Evolutionary conservation across 2,888 invertebrate species (phyloP).

Genomic region (Rhorus exstirpatorius): DNA sequence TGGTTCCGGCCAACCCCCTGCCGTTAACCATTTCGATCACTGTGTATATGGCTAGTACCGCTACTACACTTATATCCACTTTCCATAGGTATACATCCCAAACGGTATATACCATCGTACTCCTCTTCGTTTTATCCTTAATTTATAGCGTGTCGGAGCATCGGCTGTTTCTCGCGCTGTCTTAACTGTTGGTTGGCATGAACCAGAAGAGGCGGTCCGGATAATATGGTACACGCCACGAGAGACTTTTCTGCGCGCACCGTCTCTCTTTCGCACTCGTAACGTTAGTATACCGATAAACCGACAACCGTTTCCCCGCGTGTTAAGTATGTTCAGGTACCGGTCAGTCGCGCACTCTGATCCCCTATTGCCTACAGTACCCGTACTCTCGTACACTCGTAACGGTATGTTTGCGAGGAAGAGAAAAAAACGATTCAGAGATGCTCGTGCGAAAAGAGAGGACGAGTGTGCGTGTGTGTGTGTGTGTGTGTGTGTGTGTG

Average conservation of each 20-base stretch:
- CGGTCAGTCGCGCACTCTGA: constrained; percentile 43
- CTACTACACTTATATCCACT: constrained; percentile 42
- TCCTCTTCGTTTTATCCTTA: constrained; percentile 83
- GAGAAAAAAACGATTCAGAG: constrained; percentile 25
- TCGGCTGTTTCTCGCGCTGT: constrained; percentile 71
- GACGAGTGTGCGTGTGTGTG: too few species aligned
- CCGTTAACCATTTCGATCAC: constrained; percentile 84
- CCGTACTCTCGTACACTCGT: constrained; percentile 14
- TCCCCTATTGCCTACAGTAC: constrained; percentile 31
- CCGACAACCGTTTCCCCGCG: constrained; percentile 52
- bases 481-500: too few species aligned
- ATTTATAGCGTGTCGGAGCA: constrained; percentile 81
- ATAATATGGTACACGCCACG: constrained; percentile 41
- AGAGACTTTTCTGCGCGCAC: constrained; percentile 30
- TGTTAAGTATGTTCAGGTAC: constrained; percentile 43
- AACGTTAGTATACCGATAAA: constrained; percentile 22
- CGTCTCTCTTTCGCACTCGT: constrained; percentile 43
- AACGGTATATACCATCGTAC: constrained; percentile 38
- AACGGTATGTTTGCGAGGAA: constrained; percentile 53
- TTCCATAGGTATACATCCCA: constrained; percentile 49
- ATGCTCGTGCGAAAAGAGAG: constrained; percentile 31
- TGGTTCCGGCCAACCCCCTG: constrained; percentile 84
- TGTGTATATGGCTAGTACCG: constrained; percentile 69
- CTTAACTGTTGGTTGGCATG: constrained; percentile 85
- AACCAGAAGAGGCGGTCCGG: constrained; percentile 74